These are phyloP conservation scores for Leptinotarsa lineolata DNA, from an alignment of 1,140 invertebrate genomes.

Conservation along the genomic window DNA sequence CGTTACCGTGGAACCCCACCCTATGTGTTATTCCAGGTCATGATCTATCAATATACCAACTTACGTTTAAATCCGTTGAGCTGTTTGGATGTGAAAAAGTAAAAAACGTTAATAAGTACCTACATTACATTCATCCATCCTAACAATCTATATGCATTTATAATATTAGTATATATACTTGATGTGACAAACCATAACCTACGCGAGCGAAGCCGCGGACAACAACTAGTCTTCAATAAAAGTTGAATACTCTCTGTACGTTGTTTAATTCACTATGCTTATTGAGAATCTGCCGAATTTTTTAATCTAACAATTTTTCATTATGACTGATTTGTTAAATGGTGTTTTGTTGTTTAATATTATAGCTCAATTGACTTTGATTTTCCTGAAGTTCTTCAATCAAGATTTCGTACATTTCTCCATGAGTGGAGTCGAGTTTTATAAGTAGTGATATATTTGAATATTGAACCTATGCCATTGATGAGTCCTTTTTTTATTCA, in stretches of 20 bases:
- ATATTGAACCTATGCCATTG: constrained; percentile 42
- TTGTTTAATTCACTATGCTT: neutral
- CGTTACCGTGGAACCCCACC: no score
- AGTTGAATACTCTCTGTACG: neutral
- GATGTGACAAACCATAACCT: no score
- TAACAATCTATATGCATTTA: no score
- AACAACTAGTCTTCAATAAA: no score
- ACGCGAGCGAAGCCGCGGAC: no score
- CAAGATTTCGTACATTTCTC: constrained; percentile 39
- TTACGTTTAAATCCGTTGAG: no score
- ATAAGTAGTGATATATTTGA: constrained; percentile 46
- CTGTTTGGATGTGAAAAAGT: no score
- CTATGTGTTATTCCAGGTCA: no score
- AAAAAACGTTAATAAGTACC: no score
- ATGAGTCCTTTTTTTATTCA: constrained; percentile 45
- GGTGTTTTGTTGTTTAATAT: neutral
- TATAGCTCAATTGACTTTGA: constrained; percentile 18
- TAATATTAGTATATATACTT: no score
- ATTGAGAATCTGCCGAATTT: neutral
- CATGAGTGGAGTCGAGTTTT: constrained; percentile 46
- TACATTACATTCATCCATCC: no score
- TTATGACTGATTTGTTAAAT: neutral
- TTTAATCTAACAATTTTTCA: neutral
- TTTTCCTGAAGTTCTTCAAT: constrained; percentile 37
- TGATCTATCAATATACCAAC: no score